Base-by-base conservation (phyloP, 2,797 vertebrate species). In the Melanotaenia nigrans region DNA sequence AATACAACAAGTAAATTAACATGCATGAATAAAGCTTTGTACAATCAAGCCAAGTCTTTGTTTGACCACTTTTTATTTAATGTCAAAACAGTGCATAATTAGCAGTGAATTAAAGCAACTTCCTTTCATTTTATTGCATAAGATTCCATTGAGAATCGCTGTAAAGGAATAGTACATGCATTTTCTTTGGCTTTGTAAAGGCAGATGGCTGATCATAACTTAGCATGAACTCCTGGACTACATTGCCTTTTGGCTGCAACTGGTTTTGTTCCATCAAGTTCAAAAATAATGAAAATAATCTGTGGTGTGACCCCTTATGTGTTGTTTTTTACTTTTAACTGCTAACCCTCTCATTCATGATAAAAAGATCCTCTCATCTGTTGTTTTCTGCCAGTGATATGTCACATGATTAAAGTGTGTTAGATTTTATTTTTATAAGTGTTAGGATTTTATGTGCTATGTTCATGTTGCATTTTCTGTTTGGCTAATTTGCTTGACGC, bases 21-120 rank as follows among this genome's bases (percentile, higher is more conserved):
- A 16, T 62, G 51, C 22, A 22, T 53, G 22, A 53, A 53, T 53
- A 11, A 4, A 2, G 22, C 42, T 32, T 33, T 53, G 62, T 61
- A 66, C 70, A 7, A 54, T 61, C 11, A 56, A 69, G 42, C n/a
- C 35, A 57, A 11, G 25, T 20, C 28, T 33, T 2, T 55, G 18
- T 53, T 22, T 53, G 22, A 24, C 24, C 14, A 8, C 40, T 47
- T 62, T 62, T 6, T 22, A 2, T 42, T 36, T 22, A 28, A 28
- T 61, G 55, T 22, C 22, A 42, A 40, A 65, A 64, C 25, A 55
- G 18, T 18, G 18, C 13, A 2, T 40, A 61, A 75, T 42, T 38
- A 59, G 49, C 14, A 57, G 5, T 24, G 8, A 65, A 51, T 64
- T n/a, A 57, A 56, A 61, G n/a, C 18, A 69, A 25, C n/a, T 65